phyloP scores from a whole-genome alignment of 2,888 invertebrate species.

The Drosophila fulvimacula region DNA sequence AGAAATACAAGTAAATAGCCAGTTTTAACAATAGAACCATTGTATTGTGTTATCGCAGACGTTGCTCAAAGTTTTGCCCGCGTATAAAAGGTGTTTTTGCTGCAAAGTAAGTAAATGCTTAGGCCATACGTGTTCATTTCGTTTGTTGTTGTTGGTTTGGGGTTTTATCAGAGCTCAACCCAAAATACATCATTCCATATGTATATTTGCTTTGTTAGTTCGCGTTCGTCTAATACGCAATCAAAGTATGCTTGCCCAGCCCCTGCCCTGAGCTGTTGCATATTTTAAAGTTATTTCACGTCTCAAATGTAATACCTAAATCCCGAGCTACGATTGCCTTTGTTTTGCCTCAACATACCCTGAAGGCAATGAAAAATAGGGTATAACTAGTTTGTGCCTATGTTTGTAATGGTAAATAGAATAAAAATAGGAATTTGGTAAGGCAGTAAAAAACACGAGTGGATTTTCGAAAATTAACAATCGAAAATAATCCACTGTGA shows the following conservation, averaged over 20 bases:
- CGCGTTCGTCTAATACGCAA: constrained; percentile 45
- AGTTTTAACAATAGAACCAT: constrained; percentile 36
- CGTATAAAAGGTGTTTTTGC: constrained; percentile 28
- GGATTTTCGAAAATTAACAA: neutral
- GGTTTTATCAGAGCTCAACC: constrained; percentile 64
- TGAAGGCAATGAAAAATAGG: neutral
- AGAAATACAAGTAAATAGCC: constrained; percentile 50
- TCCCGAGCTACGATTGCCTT: constrained; percentile 12
- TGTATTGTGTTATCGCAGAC: constrained; percentile 22
- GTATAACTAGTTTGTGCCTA: neutral
- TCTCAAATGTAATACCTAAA: constrained; percentile 12
- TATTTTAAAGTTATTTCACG: constrained; percentile 47
- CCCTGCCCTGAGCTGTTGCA: constrained; percentile 26
- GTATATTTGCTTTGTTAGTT: constrained; percentile 67
- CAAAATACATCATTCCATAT: constrained; percentile 56
- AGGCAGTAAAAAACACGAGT: neutral
- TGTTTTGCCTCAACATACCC: constrained; percentile 25
- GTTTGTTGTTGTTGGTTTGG: constrained; percentile 71
- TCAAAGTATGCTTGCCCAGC: constrained; percentile 26
- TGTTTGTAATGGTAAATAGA: neutral
- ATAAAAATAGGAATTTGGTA: neutral
- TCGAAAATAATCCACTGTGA: neutral
- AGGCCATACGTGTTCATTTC: constrained; percentile 52
- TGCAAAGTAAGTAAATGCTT: constrained; percentile 48
- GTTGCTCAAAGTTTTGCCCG: constrained; percentile 19